Evolutionary conservation across 1,140 invertebrate genomes (phyloP), one percentile per base, ranked within the genome.

Genomic region (Thaumetopoea pityocampa): DNA sequence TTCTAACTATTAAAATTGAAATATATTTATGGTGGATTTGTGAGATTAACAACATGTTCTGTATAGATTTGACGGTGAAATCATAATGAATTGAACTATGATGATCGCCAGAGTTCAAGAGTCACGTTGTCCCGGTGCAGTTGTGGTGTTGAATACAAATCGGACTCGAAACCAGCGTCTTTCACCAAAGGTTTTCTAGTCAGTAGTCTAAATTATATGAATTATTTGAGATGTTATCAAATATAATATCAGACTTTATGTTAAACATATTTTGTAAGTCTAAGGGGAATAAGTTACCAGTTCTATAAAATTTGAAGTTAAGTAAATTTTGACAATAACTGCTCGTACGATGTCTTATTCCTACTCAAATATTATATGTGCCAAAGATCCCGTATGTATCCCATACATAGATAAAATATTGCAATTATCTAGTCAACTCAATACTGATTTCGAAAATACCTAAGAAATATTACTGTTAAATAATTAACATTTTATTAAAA

Each of bases 261-360:
- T 16, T 37, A 24, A n/a, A n/a, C n/a, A n/a, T n/a, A n/a, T n/a
- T 37, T 15, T 26, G 5, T 12, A 20, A 22, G 22, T 17, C 20
- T 24, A 17, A 26, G 27, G 34, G 24, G 34, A 36, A 36, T 23
- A 4, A n/a, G n/a, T 23, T 3, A 23, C 27, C 34, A 36, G 34
- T 36, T 36, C 17, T 36, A 36, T 36, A 23, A 36, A 36, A 26
- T 22, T 17, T 36, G 34, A 36, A 26, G 26, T 40, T 28, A 15
- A 15, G 11, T 16, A 29, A 49, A 41, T 44, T 26, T 56, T 51
- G 61, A 67, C 58, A 61, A 66, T 66, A 66, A 71, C 45, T 32
- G 40, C 45, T 41, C 10, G 15, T 9, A 26, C 34, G 34, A 37
- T 37, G 23, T 18, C 18, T 24, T 40, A 27, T 29, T 29, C 29